A percentile compares a stretch with the other conserved stretches of the same genome.
These are phyloP conservation scores for Opisthograptis luteolata DNA, from an alignment of 2,888 invertebrate genomes.

Conservation along the genomic window DNA sequence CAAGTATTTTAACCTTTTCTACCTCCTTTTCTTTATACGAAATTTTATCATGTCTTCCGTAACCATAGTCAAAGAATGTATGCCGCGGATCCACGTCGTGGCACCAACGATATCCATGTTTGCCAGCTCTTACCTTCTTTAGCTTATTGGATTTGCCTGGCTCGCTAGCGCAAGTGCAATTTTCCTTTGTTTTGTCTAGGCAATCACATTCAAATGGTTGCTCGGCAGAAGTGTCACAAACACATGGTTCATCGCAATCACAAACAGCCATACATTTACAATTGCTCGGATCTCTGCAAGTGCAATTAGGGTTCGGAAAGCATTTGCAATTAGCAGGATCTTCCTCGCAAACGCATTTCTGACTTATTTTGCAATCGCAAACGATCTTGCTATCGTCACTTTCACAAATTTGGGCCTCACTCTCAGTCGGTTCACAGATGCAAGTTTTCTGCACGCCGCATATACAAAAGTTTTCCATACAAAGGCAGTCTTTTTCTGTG, in stretches of 20 bases:
- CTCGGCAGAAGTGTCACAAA: conserved; percentile 55
- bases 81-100: conserved; percentile 71
- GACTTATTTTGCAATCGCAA: conserved; percentile 55
- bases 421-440: conserved; percentile 56
- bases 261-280: conserved; percentile 66
- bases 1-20: conserved; percentile 63
- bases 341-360: conserved; percentile 56
- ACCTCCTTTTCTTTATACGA: conserved; percentile 46
- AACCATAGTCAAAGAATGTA: conserved; percentile 73
- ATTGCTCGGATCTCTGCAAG: conserved; percentile 62
- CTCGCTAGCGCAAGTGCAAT: conserved; percentile 51
- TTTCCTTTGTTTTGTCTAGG: conserved; percentile 39
- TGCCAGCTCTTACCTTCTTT: conserved; percentile 64
- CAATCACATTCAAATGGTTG: conserved; percentile 57
- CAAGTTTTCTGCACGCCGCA: conserved; percentile 62
- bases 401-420: conserved; percentile 46
- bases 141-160: conserved; percentile 49
- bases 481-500: conserved; percentile 62
- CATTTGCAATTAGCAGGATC: conserved; percentile 54
- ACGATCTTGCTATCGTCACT: conserved; percentile 52
- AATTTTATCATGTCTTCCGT: conserved; percentile 65
- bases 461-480: conserved; percentile 53
- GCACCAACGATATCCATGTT: conserved; percentile 74
- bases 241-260: conserved; percentile 63
- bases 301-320: conserved; percentile 55